phyloP scores from a whole-genome alignment of 2,113 vertebrate species.

The Ptyas mucosa region DNA sequence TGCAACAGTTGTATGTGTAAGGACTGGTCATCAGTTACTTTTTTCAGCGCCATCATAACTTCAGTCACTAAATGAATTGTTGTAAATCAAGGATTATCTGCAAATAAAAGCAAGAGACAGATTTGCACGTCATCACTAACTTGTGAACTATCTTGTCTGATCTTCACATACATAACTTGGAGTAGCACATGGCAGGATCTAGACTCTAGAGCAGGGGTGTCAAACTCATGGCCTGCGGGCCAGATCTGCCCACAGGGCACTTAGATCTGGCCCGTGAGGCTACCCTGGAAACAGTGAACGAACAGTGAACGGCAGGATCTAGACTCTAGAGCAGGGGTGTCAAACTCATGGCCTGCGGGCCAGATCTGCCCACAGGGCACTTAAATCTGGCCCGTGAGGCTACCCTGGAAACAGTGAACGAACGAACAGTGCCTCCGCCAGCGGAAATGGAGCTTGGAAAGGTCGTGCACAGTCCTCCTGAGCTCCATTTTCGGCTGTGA shows the following conservation, averaged over 20 bases:
- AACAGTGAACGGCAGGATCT: too few species aligned
- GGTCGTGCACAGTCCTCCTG: too few species aligned
- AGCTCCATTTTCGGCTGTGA: too few species aligned
- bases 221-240: too few species aligned
- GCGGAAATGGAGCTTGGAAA: too few species aligned
- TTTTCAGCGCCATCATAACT: background rate
- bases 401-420: too few species aligned
- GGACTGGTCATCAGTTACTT: background rate
- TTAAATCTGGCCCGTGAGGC: too few species aligned
- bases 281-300: too few species aligned
- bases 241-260: fast-evolving
- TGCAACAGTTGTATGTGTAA: background rate
- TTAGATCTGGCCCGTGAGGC: too few species aligned
- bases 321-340: background rate
- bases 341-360: too few species aligned
- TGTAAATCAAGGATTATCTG: background rate
- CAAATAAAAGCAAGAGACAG: background rate
- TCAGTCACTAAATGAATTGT: background rate
- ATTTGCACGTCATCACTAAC: background rate
- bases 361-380: fast-evolving
- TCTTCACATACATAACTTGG: background rate
- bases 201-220: background rate
- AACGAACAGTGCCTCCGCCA: too few species aligned
- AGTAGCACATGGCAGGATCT: too few species aligned
- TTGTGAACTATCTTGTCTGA: background rate